These are phyloP conservation scores for Azemiops feae DNA, from an alignment of 2,113 vertebrate genomes.

Conservation along the genomic window DNA sequence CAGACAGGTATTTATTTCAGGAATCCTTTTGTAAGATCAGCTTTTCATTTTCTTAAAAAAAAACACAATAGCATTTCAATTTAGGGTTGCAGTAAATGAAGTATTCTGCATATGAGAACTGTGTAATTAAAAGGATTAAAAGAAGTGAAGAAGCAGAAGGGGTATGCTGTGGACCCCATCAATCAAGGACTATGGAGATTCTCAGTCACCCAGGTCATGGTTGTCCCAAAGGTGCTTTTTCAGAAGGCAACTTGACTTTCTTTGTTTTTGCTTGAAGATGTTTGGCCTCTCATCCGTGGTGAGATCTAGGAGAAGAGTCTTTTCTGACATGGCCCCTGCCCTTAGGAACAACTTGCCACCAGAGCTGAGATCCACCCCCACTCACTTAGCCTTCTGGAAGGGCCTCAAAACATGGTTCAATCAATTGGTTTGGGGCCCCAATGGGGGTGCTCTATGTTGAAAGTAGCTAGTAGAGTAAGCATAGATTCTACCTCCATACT, in stretches of 20 bases:
- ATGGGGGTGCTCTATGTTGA: neutral
- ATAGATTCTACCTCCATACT: neutral
- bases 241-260: neutral
- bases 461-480: neutral
- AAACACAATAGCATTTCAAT: neutral
- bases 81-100: neutral
- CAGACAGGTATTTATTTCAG: neutral
- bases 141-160: neutral
- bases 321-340: neutral
- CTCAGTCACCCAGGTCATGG: neutral
- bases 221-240: neutral
- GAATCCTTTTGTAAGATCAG: neutral
- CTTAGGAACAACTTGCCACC: neutral
- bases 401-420: neutral
- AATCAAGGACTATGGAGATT: neutral
- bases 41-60: neutral
- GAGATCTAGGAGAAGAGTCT: neutral
- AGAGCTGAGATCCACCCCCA: neutral
- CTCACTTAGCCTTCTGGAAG: neutral
- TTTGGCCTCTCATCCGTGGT: neutral
- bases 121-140: neutral
- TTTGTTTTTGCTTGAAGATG: neutral
- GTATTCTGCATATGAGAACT: neutral
- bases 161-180: neutral
- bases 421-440: neutral